A percentile compares a stretch with the other conserved stretches of the same genome.
These are phyloP conservation scores for Pycnonotus jocosus DNA, from an alignment of 2,113 vertebrate genomes.

Conservation along the genomic window DNA sequence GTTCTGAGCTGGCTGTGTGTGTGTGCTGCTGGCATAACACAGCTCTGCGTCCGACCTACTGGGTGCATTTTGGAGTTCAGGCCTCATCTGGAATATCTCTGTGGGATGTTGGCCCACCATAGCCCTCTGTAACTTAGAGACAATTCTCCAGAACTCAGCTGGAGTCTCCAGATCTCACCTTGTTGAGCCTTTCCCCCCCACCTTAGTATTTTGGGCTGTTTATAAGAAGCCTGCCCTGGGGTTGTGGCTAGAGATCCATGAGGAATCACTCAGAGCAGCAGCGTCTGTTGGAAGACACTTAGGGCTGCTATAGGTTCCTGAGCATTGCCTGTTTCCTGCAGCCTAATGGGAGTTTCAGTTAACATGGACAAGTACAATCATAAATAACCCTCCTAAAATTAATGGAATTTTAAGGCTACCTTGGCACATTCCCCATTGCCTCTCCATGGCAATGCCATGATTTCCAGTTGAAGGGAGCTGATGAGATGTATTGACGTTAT, in stretches of 20 bases:
- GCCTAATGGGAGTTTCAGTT: background rate
- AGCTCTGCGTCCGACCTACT: background rate
- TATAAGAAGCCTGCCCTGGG: background rate
- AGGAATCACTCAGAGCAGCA: rapidly evolving
- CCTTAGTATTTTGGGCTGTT: background rate
- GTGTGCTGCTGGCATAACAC: rapidly evolving
- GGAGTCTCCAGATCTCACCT: background rate
- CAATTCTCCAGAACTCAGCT: background rate
- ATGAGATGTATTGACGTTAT: background rate
- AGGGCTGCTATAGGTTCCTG: background rate
- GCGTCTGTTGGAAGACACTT: background rate
- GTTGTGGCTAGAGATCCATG: rapidly evolving
- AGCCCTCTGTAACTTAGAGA: background rate
- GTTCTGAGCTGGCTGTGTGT: background rate
- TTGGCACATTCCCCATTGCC: rapidly evolving
- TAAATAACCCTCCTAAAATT: conserved; percentile 11
- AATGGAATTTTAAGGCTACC: background rate
- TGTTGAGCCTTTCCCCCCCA: background rate
- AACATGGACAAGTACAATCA: background rate
- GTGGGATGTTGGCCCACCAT: rapidly evolving
- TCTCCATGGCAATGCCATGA: background rate
- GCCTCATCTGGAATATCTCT: background rate
- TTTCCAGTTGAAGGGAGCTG: background rate
- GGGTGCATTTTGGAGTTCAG: background rate
- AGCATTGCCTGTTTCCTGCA: background rate